These are phyloP conservation scores for Caenorhabditis becei DNA, from an alignment of 2,888 invertebrate species.

Conservation along the genomic window DNA sequence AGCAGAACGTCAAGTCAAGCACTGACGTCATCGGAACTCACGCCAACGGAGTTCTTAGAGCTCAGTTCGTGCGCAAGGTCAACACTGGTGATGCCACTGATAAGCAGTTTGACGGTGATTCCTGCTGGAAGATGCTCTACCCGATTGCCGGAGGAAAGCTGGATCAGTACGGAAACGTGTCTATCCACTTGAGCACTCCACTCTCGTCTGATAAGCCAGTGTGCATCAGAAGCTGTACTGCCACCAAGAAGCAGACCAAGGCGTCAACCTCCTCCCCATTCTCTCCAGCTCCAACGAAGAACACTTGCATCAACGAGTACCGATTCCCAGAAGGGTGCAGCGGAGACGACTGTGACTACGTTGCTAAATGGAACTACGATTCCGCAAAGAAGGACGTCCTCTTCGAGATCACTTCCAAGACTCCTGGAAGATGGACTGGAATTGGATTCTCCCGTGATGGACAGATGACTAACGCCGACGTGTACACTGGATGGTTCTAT, in stretches of 20 bases:
- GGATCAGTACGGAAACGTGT: conserved; percentile 73
- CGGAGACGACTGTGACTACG: conserved; percentile 79
- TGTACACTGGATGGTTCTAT: conserved; percentile 81
- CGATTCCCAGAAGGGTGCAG: conserved; percentile 79
- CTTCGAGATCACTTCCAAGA: conserved; percentile 80
- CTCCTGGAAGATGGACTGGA: conserved; percentile 82
- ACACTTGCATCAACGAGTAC: conserved; percentile 78
- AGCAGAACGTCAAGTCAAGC: conserved; percentile 62
- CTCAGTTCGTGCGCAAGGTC: conserved; percentile 78
- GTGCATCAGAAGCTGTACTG: conserved; percentile 75
- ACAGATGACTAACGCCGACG: conserved; percentile 80
- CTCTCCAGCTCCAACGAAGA: conserved; percentile 22
- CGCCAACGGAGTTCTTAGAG: conserved; percentile 79
- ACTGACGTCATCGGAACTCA: conserved; percentile 71
- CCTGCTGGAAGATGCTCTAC: conserved; percentile 80
- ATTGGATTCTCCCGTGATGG: conserved; percentile 81
- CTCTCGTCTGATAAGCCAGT: conserved; percentile 72
- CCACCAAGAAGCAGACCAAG: conserved; percentile 21
- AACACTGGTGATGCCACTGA: conserved; percentile 76
- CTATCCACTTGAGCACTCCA: conserved; percentile 75
- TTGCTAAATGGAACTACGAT: conserved; percentile 80
- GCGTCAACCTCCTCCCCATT: neutral
- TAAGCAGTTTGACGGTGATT: conserved; percentile 72
- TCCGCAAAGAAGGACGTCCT: conserved; percentile 72
- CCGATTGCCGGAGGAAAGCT: conserved; percentile 79